Base-by-base conservation (phyloP, 2,113 vertebrate genomes). In the Corapipo altera region DNA sequence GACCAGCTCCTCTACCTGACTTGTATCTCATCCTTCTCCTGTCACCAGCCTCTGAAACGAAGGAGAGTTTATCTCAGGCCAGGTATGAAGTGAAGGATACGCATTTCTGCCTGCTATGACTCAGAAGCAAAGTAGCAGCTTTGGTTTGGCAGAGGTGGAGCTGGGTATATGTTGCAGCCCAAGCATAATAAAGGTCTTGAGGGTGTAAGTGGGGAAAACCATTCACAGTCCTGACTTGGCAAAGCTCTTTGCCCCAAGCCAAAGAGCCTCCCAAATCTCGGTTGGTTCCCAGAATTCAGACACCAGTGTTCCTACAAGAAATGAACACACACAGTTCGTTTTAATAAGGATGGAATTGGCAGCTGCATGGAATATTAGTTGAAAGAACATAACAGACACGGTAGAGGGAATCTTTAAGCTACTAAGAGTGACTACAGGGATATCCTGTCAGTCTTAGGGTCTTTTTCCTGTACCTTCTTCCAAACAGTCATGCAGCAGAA, bases 111-210 rank as follows among this genome's bases (percentile, higher is more conserved):
- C 24, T 86, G 30, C 43, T 78, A 1, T 96, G 97, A 97, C 87
- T 97, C 96, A 96, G 44, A 87, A 43, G 91, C 49, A 67, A 94
- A 96, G 90, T 54, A 96, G 91, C 81, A 95, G 64, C 74, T 86
- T 85, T 71, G 89, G 92, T 92, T 85, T 97, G 84, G 84, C 24
- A 20, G 91, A 91, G 85, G 75, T 87, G 70, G 94, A 94, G 69
- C 73, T 69, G 55, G 76, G 75, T 80, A 28, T 86, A 81, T 73
- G 46, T 75, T 93, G 89, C 91, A 97, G 81, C 94, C 92, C 89
- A 96, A 96, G 80, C 72, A 96, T 96, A 97, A 96, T 96, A 96
- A 97, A 96, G 64, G 41, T 85, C 96, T 89, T 89, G 92, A 97
- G 89, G 94, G 91, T 95, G 30, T 94, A 87, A 96, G 91, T 92